Conservation (phyloP, 2,888 invertebrate species). For the Opisthograptis luteolata region DNA sequence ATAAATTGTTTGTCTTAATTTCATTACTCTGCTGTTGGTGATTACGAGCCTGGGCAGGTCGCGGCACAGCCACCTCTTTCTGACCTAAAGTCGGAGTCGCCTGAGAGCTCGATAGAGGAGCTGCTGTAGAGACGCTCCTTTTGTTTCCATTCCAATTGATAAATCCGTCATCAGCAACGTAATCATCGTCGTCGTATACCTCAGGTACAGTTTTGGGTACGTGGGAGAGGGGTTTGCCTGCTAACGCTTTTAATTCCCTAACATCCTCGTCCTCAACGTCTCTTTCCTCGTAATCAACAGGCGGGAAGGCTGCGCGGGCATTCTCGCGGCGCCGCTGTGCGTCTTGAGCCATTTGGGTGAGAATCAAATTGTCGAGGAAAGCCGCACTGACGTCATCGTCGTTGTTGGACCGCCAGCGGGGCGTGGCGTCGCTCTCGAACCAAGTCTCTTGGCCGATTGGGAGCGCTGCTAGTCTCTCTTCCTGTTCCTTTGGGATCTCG, state of each 20-base stretch:
- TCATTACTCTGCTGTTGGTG: constrained; percentile 56
- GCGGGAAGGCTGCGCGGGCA: constrained; percentile 72
- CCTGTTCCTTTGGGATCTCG: constrained; percentile 85
- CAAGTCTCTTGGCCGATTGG: constrained; percentile 88
- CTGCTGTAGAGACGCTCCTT: constrained; percentile 70
- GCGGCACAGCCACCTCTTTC: constrained; percentile 86
- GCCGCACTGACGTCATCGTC: constrained; percentile 85
- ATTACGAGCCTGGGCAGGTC: constrained; percentile 81
- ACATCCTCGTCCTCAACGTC: constrained; percentile 87
- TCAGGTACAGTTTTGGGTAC: constrained; percentile 74
- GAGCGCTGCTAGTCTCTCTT: constrained; percentile 84
- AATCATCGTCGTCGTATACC: constrained; percentile 72
- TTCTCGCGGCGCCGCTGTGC: constrained; percentile 78
- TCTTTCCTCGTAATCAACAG: constrained; percentile 69
- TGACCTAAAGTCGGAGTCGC: constrained; percentile 72
- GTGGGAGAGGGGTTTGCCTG: constrained; percentile 80
- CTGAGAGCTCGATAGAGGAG: constrained; percentile 54
- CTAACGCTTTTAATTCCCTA: constrained; percentile 86
- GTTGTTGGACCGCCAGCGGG: constrained; percentile 72
- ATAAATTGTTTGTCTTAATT: constrained; percentile 68
- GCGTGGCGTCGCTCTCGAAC: constrained; percentile 83
- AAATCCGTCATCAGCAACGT: constrained; percentile 77
- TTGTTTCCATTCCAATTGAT: constrained; percentile 81
- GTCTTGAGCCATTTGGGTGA: constrained; percentile 87
- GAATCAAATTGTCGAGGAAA: constrained; percentile 87